Conservation (phyloP, 2,113 vertebrate species). For the Hypomesus transpacificus region DNA sequence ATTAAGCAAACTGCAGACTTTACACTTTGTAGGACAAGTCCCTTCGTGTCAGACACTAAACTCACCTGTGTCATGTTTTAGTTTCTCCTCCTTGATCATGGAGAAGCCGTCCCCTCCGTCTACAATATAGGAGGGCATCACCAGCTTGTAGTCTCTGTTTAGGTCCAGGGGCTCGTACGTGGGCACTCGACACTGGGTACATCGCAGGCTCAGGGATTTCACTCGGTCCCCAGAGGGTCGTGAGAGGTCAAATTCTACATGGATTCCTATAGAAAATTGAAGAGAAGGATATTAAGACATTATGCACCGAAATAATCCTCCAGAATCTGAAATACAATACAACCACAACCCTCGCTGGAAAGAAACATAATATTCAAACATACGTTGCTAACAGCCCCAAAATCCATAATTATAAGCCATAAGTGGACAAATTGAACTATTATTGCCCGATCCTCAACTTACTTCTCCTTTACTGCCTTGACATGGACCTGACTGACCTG, state of each 20-base stretch:
- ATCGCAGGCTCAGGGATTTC: constrained; percentile 71
- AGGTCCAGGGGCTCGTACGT: constrained; percentile 72
- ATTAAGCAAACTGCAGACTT: not conserved
- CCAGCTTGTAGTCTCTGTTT: constrained; percentile 76
- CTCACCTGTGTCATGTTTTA: constrained; percentile 84
- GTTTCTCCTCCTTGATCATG: constrained; percentile 77
- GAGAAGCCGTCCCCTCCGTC: constrained; percentile 80
- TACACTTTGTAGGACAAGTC: too few relatives aligned
- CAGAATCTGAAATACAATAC: too few relatives aligned
- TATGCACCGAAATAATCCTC: too few relatives aligned
- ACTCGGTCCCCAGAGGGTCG: constrained; percentile 72
- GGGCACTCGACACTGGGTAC: constrained; percentile 83
- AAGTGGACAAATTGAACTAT: too few relatives aligned
- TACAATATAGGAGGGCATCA: constrained; percentile 76
- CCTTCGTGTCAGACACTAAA: not conserved
- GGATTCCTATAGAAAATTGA: constrained; percentile 74
- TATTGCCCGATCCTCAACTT: too few relatives aligned
- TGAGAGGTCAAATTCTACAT: constrained; percentile 78
- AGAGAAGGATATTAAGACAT: too few relatives aligned
- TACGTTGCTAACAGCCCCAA: too few relatives aligned
- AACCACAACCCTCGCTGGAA: too few relatives aligned
- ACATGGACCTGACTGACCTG: constrained; percentile 63
- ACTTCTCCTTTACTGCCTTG: too few relatives aligned
- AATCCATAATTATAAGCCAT: too few relatives aligned
- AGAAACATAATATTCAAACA: too few relatives aligned